phyloP scores from a whole-genome alignment of 2,888 invertebrate species.

The Dromius quadrimaculatus region DNA sequence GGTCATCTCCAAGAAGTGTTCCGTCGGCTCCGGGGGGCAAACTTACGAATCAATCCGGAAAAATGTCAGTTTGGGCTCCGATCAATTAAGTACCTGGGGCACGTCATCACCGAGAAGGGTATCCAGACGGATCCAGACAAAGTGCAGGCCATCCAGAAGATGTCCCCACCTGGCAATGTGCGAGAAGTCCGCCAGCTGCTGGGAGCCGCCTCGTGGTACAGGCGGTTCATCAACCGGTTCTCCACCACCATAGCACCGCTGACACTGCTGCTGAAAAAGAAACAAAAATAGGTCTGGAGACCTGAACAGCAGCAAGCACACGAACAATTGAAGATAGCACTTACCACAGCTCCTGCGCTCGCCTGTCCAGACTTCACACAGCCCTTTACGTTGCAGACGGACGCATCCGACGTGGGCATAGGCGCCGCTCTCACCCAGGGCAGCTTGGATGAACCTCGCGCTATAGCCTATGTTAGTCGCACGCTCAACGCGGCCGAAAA shows the following conservation, averaged over 20 bases:
- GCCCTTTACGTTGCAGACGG: slow-evolving; percentile 40
- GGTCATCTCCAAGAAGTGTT: slow-evolving; percentile 54
- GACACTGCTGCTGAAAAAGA: neutral
- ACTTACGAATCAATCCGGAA: slow-evolving; percentile 55
- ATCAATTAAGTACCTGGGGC: slow-evolving; percentile 54
- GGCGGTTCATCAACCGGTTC: neutral
- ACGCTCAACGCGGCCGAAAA: slow-evolving; percentile 1
- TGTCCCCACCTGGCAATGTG: slow-evolving; percentile 47
- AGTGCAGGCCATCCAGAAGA: slow-evolving; percentile 47
- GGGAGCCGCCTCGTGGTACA: too few relatives aligned
- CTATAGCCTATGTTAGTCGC: slow-evolving; percentile 33
- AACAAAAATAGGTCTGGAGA: slow-evolving; percentile 32
- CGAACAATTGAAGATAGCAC: too few relatives aligned
- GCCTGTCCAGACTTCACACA: slow-evolving; percentile 19
- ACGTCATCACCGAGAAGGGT: slow-evolving; percentile 41
- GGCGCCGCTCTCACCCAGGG: too few relatives aligned
- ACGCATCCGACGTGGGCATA: neutral
- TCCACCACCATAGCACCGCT: neutral
- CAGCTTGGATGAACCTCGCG: neutral
- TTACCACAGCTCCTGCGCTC: slow-evolving; percentile 31
- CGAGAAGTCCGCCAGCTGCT: too few relatives aligned
- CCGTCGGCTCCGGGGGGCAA: slow-evolving; percentile 53
- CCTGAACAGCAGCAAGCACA: neutral
- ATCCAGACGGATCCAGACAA: slow-evolving; percentile 49
- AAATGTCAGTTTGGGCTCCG: slow-evolving; percentile 56